Evolutionary conservation across 2,888 invertebrate genomes (phyloP), one percentile per base, ranked within the genome.

Genomic region (Apamea crenata): DNA sequence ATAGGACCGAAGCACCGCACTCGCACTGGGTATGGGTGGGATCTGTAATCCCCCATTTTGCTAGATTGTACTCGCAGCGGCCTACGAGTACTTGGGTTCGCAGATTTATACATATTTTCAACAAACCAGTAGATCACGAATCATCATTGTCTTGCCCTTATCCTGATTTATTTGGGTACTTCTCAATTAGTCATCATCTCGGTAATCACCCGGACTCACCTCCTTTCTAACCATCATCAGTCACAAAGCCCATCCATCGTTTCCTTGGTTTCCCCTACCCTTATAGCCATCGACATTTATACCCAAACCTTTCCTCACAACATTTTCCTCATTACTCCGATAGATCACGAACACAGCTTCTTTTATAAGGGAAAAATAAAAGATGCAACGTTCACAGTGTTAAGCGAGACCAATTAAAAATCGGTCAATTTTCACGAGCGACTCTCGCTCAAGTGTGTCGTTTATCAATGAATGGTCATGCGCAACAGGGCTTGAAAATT

Each of bases 401-500:
- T 59, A n/a, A 59, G 70, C 82, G 87, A 63, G 72, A 69, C 90
- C 61, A 87, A 89, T 90, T 83, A 81, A 83, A 90, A 89, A 89
- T 89, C 90, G 85, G 87, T 87, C 89, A 85, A 89, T 89, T 88
- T 85, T 74, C 82, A 81, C 82, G 80, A 85, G 65, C 70, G 76
- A 40, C 70, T 70, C 63, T 75, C 82, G 68, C 44, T 76, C 73
- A 50, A 74, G 74, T 79, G 82, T 82, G 67, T 74, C 81, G 77
- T 77, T 77, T 68, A 83, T 74, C 80, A 74, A 80, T 80, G 66
- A 77, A 79, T 77, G 80, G 76, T 78, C 89, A 73, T 83, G 81
- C 87, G 79, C 80, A 73, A 72, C 80, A 44, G 69, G n/a, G 29
- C 65, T 71, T 76, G 65, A 69, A 75, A 81, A 79, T 80, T 79